Percentiles rank a stretch among this genome's conserved stretches.
phyloP scores from a whole-genome alignment of 37 sponge, comb jelly and placozoan species.

The Petrosia ficiformis region DNA sequence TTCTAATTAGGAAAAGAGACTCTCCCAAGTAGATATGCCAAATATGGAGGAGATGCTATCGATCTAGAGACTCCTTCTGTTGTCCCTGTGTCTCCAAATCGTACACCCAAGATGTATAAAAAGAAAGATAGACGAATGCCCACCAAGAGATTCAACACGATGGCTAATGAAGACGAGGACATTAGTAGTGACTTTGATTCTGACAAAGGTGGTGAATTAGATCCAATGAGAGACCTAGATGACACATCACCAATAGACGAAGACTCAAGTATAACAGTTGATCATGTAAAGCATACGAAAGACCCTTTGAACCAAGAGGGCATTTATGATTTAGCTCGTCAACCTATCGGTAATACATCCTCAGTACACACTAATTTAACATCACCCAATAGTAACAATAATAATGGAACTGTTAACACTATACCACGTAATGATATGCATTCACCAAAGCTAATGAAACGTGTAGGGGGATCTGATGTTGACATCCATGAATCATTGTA shows the following conservation, averaged over 20 bases:
- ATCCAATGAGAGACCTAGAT: too few relatives aligned
- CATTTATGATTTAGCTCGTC: not conserved
- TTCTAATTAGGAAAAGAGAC: not conserved
- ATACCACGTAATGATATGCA: not conserved
- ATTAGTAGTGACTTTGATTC: not conserved
- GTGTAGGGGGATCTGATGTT: not conserved
- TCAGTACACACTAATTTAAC: not conserved
- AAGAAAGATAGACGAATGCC: conserved; percentile 21
- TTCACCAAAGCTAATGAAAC: too few relatives aligned
- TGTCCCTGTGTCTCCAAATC: not conserved
- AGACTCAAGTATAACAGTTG: not conserved
- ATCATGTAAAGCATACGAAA: not conserved
- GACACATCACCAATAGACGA: not conserved
- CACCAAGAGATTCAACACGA: conserved; percentile 3
- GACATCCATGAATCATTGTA: not conserved
- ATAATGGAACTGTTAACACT: not conserved
- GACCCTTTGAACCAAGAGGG: not conserved
- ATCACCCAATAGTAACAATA: not conserved
- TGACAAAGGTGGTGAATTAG: conserved; percentile 5
- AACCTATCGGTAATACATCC: not conserved
- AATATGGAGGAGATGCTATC: not conserved
- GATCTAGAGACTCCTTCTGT: not conserved
- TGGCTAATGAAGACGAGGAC: not conserved
- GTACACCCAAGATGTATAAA: not conserved
- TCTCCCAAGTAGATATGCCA: not conserved